A percentile compares a stretch with the other conserved stretches of the same genome.
Evolutionary conservation across 2,888 invertebrate genomes (phyloP).

Genomic region (Drosophila nr. perissopoda): DNA sequence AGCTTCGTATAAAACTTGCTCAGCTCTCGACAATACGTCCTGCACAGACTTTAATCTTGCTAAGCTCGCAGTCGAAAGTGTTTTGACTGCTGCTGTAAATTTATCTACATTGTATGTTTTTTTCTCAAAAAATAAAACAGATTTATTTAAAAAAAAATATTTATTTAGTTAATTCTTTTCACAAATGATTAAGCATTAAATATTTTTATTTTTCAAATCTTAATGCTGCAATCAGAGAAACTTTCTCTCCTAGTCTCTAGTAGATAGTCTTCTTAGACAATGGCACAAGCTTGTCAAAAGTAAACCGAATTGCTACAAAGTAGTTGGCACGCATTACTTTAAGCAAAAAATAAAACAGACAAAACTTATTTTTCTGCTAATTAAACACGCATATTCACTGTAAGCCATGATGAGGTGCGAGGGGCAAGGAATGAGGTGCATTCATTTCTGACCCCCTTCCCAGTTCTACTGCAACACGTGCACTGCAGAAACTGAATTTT

Average conservation of each 20-base stretch:
- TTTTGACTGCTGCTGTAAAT: not conserved
- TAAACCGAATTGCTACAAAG: not conserved
- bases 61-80: not conserved
- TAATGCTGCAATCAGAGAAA: not conserved
- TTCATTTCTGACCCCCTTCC: conserved; percentile 26
- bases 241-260: not conserved
- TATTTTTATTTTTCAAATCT: not conserved
- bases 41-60: not conserved
- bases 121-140: not conserved
- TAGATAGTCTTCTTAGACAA: not conserved
- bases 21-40: not conserved
- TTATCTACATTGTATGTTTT: not conserved
- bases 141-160: not conserved
- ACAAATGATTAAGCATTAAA: not conserved
- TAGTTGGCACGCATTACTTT: not conserved
- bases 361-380: conserved; percentile 19
- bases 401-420: conserved; percentile 8
- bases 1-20: not conserved
- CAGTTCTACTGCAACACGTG: conserved; percentile 45
- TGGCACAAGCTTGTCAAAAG: not conserved
- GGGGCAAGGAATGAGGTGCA: conserved; percentile 11
- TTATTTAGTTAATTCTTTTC: not conserved
- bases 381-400: conserved; percentile 25
- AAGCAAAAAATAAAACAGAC: not conserved
- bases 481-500: conserved; percentile 55